Base-by-base conservation (phyloP, 2,113 vertebrate species). In the Heliornis fulica region DNA sequence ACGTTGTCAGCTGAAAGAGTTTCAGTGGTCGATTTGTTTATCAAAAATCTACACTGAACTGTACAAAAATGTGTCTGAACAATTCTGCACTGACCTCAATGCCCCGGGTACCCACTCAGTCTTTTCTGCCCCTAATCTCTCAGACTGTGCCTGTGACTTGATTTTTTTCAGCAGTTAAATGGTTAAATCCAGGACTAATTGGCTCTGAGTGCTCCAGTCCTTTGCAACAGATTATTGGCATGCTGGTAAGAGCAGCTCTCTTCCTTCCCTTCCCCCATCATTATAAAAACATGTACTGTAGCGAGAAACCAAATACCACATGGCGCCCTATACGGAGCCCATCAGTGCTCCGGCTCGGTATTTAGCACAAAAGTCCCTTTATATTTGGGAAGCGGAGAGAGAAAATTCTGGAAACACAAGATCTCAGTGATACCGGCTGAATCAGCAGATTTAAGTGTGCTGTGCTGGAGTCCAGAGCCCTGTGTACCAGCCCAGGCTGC, bases 151-250 rank as follows among this genome's bases (percentile, higher is more conserved):
- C 25, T 5, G 11, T 72, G 32, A 11, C 19, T 43, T 36, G 25
- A 41, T 23, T 54, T 83, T 65, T 64, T 83, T 61, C 93, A 61
- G 94, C 91, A 97, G 23, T 77, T 61, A 89, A 96, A 92, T 31
- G 41, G 96, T 97, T 97, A 97, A 96, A 41, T 13, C 50, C 70
- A 89, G 74, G 36, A 92, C 91, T 93, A 97, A 96, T 95, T 96
- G 74, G 87, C 92, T 83, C 64, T 8, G 59, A 87, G 83, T 29
- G 78, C 91, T 96, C 65, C 75, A 83, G 71, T 77, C 90, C 92
- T 95, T 94, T 89, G 88, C 94, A 96, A 88, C 95, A 97, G 90
- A 96, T 96, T 92, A 97, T 95, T 96, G 96, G 95, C 97, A 96
- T 87, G 88, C 83, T 71, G 80, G 79, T 93, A 87, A 81, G 76